Evolutionary conservation across 2,888 invertebrate genomes (phyloP), one percentile per base, ranked within the genome.

Genomic region (Agriopis marginaria): DNA sequence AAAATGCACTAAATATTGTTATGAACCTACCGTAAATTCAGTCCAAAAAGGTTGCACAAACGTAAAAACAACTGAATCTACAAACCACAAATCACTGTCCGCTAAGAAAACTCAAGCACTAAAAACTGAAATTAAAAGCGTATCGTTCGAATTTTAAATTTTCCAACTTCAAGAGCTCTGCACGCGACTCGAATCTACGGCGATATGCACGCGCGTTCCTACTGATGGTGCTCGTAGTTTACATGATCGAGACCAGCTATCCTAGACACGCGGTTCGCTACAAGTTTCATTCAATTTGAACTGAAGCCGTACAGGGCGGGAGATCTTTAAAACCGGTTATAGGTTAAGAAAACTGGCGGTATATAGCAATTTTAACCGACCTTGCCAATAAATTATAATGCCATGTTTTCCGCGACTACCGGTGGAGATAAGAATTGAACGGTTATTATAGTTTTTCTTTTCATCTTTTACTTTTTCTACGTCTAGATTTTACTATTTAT

Each of bases 181-280:
- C 86, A 82, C 88, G 86, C 90, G 87, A 77, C 84, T 84, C 80
- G 82, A 82, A 86, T 86, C 87, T 85, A 86, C 85, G 82, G 83
- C 87, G 86, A 79, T 87, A 86, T 88, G 86, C 83, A 85, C 80
- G 82, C 62, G 62, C 80, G 82, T 77, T 80, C 77, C 81, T 32
- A 50, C 23, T 12, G 61, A 79, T 81, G 79, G 83, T 82, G 83
- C 82, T 80, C 85, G 86, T 84, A 87, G 82, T 90, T 89, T 87
- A 89, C 88, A 82, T 85, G 77, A 79, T 82, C 73, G 61, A 62
- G 73, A 77, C 91, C 86, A 87, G 70, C 83, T 77, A 81, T 79
- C 17, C 11, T 63, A 77, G 89, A 84, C 62, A 88, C 77, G 53
- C 44, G 50, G 45, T 45, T 49, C 40, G 72, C 66, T 51, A 53